These are phyloP conservation scores for Melanaphis sacchari DNA, from an alignment of 1,140 invertebrate species.

Conservation along the genomic window DNA sequence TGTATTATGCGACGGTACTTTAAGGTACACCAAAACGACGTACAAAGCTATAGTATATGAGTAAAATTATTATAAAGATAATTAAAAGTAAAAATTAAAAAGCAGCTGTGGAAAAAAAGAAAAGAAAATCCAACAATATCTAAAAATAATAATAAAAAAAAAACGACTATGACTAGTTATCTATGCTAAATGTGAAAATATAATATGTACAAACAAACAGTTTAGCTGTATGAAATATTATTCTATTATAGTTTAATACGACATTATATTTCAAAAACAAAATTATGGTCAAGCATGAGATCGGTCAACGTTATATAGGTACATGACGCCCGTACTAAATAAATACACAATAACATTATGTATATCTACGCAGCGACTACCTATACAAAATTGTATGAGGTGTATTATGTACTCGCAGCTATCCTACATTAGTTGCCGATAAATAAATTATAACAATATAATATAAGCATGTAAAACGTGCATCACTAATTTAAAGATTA, in stretches of 20 bases:
- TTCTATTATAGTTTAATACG: too few relatives aligned
- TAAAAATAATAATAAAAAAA: not conserved
- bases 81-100: not conserved
- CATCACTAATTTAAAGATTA: not conserved
- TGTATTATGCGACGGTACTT: not conserved
- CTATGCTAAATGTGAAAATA: not conserved
- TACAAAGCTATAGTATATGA: not conserved
- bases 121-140: not conserved
- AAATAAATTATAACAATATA: not conserved
- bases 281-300: not conserved
- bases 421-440: not conserved
- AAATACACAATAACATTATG: not conserved
- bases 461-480: not conserved
- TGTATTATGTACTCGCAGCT: too few relatives aligned
- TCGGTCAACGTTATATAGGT: too few relatives aligned
- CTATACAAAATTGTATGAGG: not conserved
- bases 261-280: not conserved
- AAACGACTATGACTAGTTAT: not conserved
- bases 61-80: not conserved
- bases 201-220: not conserved
- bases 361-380: not conserved
- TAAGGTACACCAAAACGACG: not conserved
- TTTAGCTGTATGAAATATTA: not conserved
- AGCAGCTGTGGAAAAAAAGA: not conserved
- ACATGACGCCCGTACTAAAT: not conserved